Evolutionary conservation across 2,888 invertebrate genomes (phyloP), one percentile per base, ranked within the genome.

Genomic region (Anagyrus pseudococci): DNA sequence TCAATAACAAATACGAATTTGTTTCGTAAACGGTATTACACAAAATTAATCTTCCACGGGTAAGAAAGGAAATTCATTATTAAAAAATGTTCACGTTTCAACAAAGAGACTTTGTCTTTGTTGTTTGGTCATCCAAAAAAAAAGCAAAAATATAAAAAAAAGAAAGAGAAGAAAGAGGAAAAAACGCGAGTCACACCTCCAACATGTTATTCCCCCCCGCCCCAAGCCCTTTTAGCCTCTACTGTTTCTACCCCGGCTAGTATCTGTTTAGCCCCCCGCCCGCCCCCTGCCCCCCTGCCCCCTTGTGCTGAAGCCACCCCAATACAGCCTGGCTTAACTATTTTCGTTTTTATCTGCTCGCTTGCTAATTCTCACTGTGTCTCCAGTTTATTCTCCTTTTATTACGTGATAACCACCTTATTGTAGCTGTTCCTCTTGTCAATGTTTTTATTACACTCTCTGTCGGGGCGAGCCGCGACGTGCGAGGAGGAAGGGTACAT

Each of bases 191-290:
- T 40, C 25, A 58, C 29, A 19, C 17, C 41, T 49, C 57, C 49
- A 7, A 23, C 23, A 67, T 68, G 67, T 70, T 62, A 69, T 58
- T 62, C 65, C 61, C 64, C 70, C 64, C 64, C 62, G 1, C 25
- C 19, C 20, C 20, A 7, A 20, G 7, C 44, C 44, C 20, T 41
- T 59, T 25, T 58, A 44, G 15, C 13, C 40, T 37, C 46, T 20
- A 37, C 20, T 52, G 22, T 56, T 26, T 46, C 54, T 59, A 48
- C n/a, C 49, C 57, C 29, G 57, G 49, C 50, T 58, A 50, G 50
- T 58, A 44, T 44, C 33, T 58, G 43, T 58, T 58, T 33, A 43
- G 17, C 17, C 19, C 17, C 10, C 29, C 10, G 29, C 10, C 10
- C 10, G 17, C 17, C 19, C 17, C 10, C 29, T 29, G 29, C 10